phyloP scores from a whole-genome alignment of 2,888 invertebrate species.

The Geophilus truncorum region DNA sequence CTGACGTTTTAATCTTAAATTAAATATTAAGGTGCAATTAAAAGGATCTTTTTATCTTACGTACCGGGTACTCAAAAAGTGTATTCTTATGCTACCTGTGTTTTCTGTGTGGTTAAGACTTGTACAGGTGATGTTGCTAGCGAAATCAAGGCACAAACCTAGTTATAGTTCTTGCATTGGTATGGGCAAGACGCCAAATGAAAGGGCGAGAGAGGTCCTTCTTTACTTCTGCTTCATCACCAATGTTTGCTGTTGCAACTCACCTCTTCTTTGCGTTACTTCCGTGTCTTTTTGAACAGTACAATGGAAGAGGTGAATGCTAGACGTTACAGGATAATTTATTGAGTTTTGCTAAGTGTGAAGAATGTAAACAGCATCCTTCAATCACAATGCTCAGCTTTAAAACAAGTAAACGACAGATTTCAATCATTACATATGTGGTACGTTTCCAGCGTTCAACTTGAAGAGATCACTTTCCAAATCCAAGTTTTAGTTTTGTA shows the following conservation, averaged over 20 bases:
- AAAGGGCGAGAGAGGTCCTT: background rate
- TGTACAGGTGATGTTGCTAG: background rate
- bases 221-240: background rate
- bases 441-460: no score
- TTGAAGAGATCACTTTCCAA: no score
- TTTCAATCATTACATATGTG: no score
- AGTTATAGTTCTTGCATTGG: background rate
- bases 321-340: background rate
- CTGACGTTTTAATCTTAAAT: no score
- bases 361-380: no score
- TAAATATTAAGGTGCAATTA: no score
- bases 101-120: background rate
- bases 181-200: conserved; percentile 3
- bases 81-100: background rate
- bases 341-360: no score
- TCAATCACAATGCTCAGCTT: no score
- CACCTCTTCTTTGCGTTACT: background rate
- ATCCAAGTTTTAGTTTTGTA: no score
- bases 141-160: background rate
- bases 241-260: background rate
- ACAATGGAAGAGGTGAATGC: background rate
- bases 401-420: no score
- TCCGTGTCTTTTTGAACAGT: background rate
- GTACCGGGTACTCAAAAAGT: no score
- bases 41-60: no score